These are phyloP conservation scores for Dolichallabes microphthalmus DNA, from an alignment of 2,113 vertebrate genomes.

Conservation along the genomic window DNA sequence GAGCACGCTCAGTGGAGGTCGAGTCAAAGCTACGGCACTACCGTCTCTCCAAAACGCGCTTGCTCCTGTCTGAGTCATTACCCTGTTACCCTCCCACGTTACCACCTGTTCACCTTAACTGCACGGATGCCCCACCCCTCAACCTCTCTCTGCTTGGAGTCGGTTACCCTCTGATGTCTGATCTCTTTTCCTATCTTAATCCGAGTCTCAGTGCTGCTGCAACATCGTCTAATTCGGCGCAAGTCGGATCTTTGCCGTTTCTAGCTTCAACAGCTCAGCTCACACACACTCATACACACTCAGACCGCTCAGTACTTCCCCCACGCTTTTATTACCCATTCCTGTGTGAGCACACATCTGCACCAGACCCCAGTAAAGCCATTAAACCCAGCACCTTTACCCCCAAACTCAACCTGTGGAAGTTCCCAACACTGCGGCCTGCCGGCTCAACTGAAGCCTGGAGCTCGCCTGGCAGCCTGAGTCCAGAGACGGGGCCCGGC, in stretches of 20 bases:
- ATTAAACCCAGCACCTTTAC: slow-evolving; percentile 67
- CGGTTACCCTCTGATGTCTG: slow-evolving; percentile 83
- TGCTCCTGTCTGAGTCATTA: slow-evolving; percentile 79
- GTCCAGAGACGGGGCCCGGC: slow-evolving; percentile 58
- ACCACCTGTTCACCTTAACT: slow-evolving; percentile 70
- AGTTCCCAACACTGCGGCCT: slow-evolving; percentile 75
- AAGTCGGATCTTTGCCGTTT: slow-evolving; percentile 83
- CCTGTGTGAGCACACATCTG: slow-evolving; percentile 80
- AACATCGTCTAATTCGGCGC: slow-evolving; percentile 66
- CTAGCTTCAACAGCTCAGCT: slow-evolving; percentile 83
- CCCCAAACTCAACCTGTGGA: slow-evolving; percentile 77
- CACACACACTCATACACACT: slow-evolving; percentile 74
- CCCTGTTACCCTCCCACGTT: slow-evolving; percentile 85
- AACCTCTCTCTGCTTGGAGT: slow-evolving; percentile 89
- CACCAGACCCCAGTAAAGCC: slow-evolving; percentile 63
- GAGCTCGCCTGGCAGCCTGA: slow-evolving; percentile 64
- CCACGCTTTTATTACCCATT: slow-evolving; percentile 90
- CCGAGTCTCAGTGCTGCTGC: slow-evolving; percentile 71
- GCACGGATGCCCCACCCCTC: slow-evolving; percentile 81
- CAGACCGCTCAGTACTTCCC: slow-evolving; percentile 74
- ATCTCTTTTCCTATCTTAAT: slow-evolving; percentile 88
- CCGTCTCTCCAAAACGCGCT: slow-evolving; percentile 76
- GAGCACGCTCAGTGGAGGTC: slow-evolving; percentile 70
- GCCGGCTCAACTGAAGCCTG: slow-evolving; percentile 65
- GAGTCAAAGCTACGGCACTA: slow-evolving; percentile 81